Evolutionary conservation across 2,113 vertebrate species (phyloP), one percentile per base, ranked within the genome.

Genomic region (Ardeotis arabs): DNA sequence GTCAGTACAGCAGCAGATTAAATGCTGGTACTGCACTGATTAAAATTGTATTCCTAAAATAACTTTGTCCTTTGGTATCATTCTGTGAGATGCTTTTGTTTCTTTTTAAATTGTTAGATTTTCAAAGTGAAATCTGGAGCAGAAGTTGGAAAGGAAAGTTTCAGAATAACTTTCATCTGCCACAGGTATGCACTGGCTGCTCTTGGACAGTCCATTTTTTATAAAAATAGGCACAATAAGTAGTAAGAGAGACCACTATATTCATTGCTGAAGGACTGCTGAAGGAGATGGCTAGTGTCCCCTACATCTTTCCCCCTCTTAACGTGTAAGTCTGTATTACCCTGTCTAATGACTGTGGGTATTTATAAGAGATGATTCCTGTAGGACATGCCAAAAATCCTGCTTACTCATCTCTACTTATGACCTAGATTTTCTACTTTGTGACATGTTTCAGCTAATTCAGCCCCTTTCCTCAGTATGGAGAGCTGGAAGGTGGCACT

Each of bases 41-140:
- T 94, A 96, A 96, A 94, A 96, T 79, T 90, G 80, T 84, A 24
- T 92, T 95, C 84, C 62, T 79, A 95, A 97, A 95, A 97, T 94
- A 96, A 78, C 86, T 92, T 93, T 87, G 89, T 87, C 94, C 90
- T 96, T 90, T 95, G 70, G 28, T 87, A 93, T 93, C 80, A 37
- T 81, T 93, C 67, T 86, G 56, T 3, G 8, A 56, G 53, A 60
- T 62, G 91, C 69, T 92, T 94, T 93, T 95, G 90, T 96, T 89
- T 92, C 35, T 64, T 95, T 94, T 72, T 89, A 62, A 89, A 92
- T 87, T 58, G 64, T 73, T 89, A 86, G n/a, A 59, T 92, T 93
- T 89, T 81, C 58, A 87, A 90, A 95, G 77, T 78, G 73, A 90
- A 89, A 78, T 90, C 25, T 89, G 84, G 93, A 89, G 53, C 29